Percentiles rank a stretch among this genome's conserved stretches.
Conservation (phyloP, 2,113 vertebrate genomes). For the Ptilorrhoa leucosticta region DNA sequence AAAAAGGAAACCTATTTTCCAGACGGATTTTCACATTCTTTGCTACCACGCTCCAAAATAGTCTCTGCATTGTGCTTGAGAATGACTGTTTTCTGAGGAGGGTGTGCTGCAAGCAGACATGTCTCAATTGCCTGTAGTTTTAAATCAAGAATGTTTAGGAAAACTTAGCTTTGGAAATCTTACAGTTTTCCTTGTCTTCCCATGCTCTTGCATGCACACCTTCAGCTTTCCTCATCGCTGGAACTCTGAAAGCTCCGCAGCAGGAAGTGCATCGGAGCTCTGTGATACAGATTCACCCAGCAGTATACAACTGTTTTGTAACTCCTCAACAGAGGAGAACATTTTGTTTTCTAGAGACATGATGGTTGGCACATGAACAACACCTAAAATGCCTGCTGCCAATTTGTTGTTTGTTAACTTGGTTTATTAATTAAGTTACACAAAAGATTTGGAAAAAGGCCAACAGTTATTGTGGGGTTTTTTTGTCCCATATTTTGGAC, state of each 20-base stretch:
- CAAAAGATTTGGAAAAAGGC: conserved; percentile 57
- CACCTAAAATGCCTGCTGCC: conserved; percentile 62
- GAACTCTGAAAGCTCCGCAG: neutral
- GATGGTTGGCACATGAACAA: conserved; percentile 55
- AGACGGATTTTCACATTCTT: rapidly evolving
- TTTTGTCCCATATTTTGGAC: conserved; percentile 8
- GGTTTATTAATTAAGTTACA: conserved; percentile 67
- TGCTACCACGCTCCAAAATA: neutral
- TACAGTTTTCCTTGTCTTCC: neutral
- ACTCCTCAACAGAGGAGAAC: conserved; percentile 8
- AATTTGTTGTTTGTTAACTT: conserved; percentile 61
- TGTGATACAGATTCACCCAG: neutral
- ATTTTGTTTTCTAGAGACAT: conserved; percentile 48
- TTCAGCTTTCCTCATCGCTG: neutral
- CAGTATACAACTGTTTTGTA: conserved; percentile 14
- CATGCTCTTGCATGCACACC: neutral
- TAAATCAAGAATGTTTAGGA: neutral
- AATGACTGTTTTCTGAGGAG: neutral
- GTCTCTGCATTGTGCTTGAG: neutral
- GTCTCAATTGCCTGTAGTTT: neutral
- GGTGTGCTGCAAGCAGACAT: neutral
- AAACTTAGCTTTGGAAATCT: neutral
- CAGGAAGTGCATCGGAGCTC: neutral
- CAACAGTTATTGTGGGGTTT: neutral
- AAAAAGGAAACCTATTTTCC: neutral